These are phyloP conservation scores for Cataglyphis livida DNA, from an alignment of 2,888 invertebrate genomes.

Conservation along the genomic window DNA sequence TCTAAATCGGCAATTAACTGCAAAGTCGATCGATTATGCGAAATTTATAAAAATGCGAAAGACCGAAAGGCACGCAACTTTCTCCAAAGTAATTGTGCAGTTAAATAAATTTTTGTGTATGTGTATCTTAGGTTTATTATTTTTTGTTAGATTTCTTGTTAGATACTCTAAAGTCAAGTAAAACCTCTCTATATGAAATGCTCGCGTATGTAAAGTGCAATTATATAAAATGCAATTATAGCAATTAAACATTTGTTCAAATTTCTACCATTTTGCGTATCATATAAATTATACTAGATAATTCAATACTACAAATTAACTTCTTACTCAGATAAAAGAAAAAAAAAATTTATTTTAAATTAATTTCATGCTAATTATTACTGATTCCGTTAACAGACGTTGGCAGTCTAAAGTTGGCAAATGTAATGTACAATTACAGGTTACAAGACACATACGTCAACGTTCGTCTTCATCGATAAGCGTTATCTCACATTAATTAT, in stretches of 20 bases:
- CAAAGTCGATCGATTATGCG: not conserved
- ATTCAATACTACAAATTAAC: not conserved
- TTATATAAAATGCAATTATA: not conserved
- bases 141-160: not conserved
- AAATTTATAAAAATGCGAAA: not conserved
- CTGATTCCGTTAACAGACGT: slow-evolving; percentile 21
- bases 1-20: not conserved
- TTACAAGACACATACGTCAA: not conserved
- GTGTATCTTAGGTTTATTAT: not conserved
- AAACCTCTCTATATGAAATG: not conserved
- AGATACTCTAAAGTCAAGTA: not conserved
- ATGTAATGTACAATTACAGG: not conserved
- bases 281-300: not conserved
- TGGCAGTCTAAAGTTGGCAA: slow-evolving; percentile 24
- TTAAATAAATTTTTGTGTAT: not conserved
- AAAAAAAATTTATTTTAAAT: not conserved
- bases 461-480: slow-evolving; percentile 47
- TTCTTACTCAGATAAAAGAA: not conserved
- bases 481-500: slow-evolving; percentile 60
- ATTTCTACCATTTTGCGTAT: not conserved
- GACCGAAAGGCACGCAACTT: not conserved
- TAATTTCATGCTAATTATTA: slow-evolving; percentile 14
- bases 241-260: not conserved
- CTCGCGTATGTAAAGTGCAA: not conserved
- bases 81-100: not conserved